These are phyloP conservation scores for Enteromius treurensis DNA, from an alignment of 2,797 vertebrate species.

Conservation along the genomic window DNA sequence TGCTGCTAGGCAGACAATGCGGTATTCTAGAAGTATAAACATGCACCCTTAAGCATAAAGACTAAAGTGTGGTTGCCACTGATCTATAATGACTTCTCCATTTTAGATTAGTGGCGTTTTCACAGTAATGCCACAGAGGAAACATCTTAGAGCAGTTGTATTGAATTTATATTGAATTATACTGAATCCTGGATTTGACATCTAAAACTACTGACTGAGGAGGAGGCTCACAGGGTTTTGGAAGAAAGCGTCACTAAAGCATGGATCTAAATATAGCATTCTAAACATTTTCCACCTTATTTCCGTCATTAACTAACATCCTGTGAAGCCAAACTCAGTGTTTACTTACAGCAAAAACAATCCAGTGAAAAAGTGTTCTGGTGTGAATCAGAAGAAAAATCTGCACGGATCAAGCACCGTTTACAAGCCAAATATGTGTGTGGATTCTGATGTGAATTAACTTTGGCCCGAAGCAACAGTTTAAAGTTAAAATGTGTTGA, in stretches of 20 bases:
- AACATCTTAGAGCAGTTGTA: background rate
- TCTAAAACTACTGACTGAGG: background rate
- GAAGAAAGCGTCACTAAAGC: background rate
- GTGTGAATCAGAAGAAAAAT: background rate
- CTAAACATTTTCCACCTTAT: background rate
- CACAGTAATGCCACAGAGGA: background rate
- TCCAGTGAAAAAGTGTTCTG: background rate
- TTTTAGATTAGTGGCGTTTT: background rate
- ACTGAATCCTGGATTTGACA: no score
- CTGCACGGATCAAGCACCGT: background rate
- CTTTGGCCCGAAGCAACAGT: background rate
- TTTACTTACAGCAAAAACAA: background rate
- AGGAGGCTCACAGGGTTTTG: background rate
- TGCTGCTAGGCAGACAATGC: background rate
- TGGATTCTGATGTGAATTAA: background rate
- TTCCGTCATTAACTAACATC: background rate
- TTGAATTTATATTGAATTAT: no score
- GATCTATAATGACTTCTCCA: no score
- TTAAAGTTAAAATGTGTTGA: background rate
- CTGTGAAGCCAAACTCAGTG: background rate
- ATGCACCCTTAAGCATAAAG: background rate
- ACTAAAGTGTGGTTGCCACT: background rate
- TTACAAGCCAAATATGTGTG: background rate
- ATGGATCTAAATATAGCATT: background rate
- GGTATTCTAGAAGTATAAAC: background rate